Evolutionary conservation across 2,113 vertebrate genomes (phyloP), one percentile per base, ranked within the genome.

Genomic region (Sander lucioperca): DNA sequence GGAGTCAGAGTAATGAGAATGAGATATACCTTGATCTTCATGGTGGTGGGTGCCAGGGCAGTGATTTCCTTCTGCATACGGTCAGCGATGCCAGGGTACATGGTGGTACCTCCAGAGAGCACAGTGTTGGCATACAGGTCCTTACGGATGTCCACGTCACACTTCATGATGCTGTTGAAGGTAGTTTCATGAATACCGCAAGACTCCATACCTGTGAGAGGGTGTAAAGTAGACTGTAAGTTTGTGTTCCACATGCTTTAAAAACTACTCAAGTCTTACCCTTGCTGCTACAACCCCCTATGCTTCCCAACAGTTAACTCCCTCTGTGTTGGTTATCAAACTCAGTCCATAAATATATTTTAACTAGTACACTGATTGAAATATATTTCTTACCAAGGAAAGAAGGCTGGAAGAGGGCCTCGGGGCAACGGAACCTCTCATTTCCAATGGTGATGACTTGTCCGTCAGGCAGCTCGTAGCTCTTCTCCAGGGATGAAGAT

Each of bases 381-480:
- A 43, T 11, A 11, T 11, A 43, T 43, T 11, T 43, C 89, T 77
- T 54, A 99, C 98, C 97, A 86, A 99, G 92, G 96, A 99, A 98
- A 47, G 98, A 96, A 25, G 98, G 98, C 94, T 99, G 98, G 96
- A 99, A 99, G 78, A 99, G 97, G 0, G 98, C 94, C 93, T 99
- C 98, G 0, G 98, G 97, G 94, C 97, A 98, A 86, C 97, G 97
- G 96, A 99, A 99, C 74, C 98, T 94, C 95, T 99, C 97, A 0
- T 98, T 99, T 91, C 98, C 98, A 1, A 99, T 99, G 80, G 98
- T 99, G 94, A 99, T 99, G 86, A 99, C 97, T 92, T 99, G 98
- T 3, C 98, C 98, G 2, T 99, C 98, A 0, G 98, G 98, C 88
- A 99, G 96, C 93, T 99, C 98, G 0, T 99, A 99, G 94, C 97